A percentile compares a stretch with the other conserved stretches of the same genome.
phyloP scores from a whole-genome alignment of 2,113 vertebrate species.

The Phodopus roborovskii region DNA sequence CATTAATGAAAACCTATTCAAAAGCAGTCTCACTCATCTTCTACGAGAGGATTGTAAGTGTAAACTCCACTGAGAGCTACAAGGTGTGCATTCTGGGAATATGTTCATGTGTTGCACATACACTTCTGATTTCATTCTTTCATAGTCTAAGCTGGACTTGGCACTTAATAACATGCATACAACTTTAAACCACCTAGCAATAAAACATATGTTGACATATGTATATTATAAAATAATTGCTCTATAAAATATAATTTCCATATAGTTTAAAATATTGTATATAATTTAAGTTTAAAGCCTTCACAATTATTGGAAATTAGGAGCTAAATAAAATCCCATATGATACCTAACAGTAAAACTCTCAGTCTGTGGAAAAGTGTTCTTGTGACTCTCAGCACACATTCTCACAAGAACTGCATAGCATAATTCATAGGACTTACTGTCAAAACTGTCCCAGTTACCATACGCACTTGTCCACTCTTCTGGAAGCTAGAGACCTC shows the following conservation, averaged over 20 bases:
- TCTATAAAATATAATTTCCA: slow-evolving; percentile 10
- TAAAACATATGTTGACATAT: background rate
- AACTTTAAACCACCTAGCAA: background rate
- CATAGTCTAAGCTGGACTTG: background rate
- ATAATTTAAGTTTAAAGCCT: slow-evolving; percentile 78
- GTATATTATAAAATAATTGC: background rate
- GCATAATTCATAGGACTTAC: background rate
- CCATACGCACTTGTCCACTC: slow-evolving; percentile 66
- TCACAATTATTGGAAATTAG: slow-evolving; percentile 82
- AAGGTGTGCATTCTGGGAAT: background rate
- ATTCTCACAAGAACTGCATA: background rate
- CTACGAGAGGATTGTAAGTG: background rate
- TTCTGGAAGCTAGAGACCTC: slow-evolving; percentile 49
- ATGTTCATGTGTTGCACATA: background rate
- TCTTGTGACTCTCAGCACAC: background rate
- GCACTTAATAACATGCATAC: background rate
- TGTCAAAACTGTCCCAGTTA: slow-evolving; percentile 54
- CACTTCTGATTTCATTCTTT: slow-evolving; percentile 2
- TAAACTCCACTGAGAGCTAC: background rate
- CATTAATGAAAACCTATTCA: slow-evolving; percentile 14
- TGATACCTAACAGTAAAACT: slow-evolving; percentile 31
- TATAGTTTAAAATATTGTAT: background rate
- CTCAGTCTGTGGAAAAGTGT: background rate
- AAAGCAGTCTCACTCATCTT: slow-evolving; percentile 49
- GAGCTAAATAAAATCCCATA: slow-evolving; percentile 74